These are phyloP conservation scores for Ryuthela nishihirai DNA, from an alignment of 2,888 invertebrate genomes.

Conservation along the genomic window DNA sequence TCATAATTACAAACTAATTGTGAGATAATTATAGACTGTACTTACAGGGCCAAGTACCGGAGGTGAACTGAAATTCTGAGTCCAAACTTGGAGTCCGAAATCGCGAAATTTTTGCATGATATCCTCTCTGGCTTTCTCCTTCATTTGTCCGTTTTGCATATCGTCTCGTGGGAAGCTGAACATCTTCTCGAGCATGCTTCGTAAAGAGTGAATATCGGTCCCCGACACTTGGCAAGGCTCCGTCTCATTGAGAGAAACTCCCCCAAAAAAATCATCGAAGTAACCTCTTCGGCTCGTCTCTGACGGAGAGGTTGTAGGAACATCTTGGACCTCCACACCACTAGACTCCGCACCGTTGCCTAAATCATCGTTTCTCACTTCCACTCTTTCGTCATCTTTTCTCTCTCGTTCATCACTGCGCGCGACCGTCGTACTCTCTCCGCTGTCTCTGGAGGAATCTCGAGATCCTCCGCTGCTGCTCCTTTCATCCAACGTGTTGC, in stretches of 20 bases:
- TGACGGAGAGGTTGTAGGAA: slow-evolving; percentile 3
- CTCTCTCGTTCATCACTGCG: slow-evolving; percentile 11
- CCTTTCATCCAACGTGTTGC: not conserved
- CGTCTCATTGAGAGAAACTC: slow-evolving; percentile 5
- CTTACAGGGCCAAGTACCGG: slow-evolving; percentile 15
- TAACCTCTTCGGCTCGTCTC: slow-evolving; percentile 4
- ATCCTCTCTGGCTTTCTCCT: slow-evolving; percentile 31
- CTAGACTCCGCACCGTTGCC: slow-evolving; percentile 16
- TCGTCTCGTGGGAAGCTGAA: slow-evolving; percentile 30
- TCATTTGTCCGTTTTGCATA: slow-evolving; percentile 11
- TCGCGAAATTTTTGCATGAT: slow-evolving; percentile 23
- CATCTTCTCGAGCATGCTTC: slow-evolving; percentile 36
- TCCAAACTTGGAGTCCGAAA: slow-evolving; percentile 33
- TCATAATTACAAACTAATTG: not conserved
- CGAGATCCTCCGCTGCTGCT: not conserved
- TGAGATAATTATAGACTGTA: not conserved
- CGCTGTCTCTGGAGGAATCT: not conserved
- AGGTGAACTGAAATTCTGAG: slow-evolving; percentile 31
- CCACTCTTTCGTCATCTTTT: slow-evolving; percentile 17
- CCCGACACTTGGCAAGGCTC: slow-evolving; percentile 23
- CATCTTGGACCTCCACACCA: slow-evolving; percentile 10
- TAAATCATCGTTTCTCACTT: too few relatives aligned
- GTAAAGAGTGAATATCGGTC: slow-evolving; percentile 29
- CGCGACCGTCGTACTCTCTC: not conserved
- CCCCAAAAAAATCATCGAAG: slow-evolving; percentile 23